Conservation (phyloP, 2,888 invertebrate species). For the Perithous albicinctus region DNA sequence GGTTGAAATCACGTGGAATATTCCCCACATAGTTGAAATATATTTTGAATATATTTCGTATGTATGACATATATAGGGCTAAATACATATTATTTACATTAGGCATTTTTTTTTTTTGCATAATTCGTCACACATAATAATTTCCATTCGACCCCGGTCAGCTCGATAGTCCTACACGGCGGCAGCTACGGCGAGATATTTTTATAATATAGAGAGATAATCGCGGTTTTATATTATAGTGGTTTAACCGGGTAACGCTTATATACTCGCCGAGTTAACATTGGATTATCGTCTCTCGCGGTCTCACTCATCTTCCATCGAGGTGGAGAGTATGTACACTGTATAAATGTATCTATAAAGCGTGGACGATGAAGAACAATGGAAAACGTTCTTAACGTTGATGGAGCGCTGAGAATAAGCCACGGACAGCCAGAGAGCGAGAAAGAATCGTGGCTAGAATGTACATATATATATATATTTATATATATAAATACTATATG, state of each 20-base stretch:
- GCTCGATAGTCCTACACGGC: no score
- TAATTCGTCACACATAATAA: no score
- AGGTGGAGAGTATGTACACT: conserved; percentile 9
- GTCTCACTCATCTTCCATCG: conserved; percentile 21
- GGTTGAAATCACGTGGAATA: no score
- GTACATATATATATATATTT: conserved; percentile 46
- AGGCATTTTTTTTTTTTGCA: no score
- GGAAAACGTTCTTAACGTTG: conserved; percentile 66
- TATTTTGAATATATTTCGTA: no score
- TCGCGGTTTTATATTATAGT: conserved; percentile 38
- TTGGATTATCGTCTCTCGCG: conserved; percentile 24
- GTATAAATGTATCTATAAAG: conserved; percentile 58
- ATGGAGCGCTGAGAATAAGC: conserved; percentile 63
- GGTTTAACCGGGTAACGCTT: conserved; percentile 44
- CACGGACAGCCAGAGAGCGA: conserved; percentile 53
- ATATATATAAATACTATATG: no score
- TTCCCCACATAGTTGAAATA: no score
- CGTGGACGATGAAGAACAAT: conserved; percentile 64
- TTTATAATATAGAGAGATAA: background rate
- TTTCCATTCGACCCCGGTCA: no score
- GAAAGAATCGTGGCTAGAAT: conserved; percentile 40
- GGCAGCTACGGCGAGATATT: no score
- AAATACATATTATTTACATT: no score
- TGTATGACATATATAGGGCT: no score
- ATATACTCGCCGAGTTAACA: conserved; percentile 46